phyloP scores from a whole-genome alignment of 1,140 invertebrate genomes.

The Solenopsis fugax region DNA sequence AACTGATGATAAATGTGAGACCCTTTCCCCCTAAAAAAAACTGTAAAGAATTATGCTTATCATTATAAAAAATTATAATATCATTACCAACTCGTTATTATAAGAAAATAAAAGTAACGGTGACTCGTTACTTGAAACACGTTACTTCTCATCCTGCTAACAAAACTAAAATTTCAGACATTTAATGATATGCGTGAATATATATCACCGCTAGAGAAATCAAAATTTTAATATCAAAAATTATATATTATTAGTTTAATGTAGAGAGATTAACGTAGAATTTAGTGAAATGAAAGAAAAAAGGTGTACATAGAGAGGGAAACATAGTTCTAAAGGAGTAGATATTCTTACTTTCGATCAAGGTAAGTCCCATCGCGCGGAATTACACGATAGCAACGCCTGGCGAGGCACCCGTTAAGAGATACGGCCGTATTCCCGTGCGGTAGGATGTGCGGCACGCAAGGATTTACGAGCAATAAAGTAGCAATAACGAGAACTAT shows the following conservation, averaged over 20 bases:
- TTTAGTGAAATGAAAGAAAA: neutral
- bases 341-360: constrained; percentile 26
- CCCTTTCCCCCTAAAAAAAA: too few species aligned
- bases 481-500: constrained; percentile 83
- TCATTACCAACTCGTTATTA: too few species aligned
- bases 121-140: too few species aligned
- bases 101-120: too few species aligned
- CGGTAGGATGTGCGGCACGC: constrained; percentile 63
- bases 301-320: neutral
- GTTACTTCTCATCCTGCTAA: neutral
- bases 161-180: neutral
- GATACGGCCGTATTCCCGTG: constrained; percentile 69
- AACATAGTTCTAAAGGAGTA: neutral
- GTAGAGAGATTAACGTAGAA: constrained; percentile 11
- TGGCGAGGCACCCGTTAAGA: constrained; percentile 67
- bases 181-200: neutral
- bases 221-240: neutral
- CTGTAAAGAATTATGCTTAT: too few species aligned
- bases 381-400: constrained; percentile 38
- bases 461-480: constrained; percentile 84
- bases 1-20: too few species aligned
- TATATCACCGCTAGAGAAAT: neutral
- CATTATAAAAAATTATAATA: too few species aligned
- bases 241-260: neutral
- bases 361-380: neutral